A percentile compares a stretch with the other conserved stretches of the same genome.
phyloP scores from a whole-genome alignment of 1,140 invertebrate species.

The Neuroterus valhalla region DNA sequence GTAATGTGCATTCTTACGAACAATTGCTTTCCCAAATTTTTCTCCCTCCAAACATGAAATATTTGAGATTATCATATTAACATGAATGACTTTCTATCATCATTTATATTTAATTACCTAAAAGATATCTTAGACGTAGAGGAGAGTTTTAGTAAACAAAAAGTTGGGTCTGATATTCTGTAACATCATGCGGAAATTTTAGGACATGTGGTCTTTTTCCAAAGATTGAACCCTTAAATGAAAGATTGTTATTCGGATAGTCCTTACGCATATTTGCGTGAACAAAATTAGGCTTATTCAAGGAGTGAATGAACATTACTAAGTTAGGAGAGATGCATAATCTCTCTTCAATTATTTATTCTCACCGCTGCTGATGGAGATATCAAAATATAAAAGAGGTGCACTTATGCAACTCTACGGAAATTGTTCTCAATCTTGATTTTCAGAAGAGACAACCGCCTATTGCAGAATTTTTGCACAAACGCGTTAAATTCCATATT shows the following conservation, averaged over 20 bases:
- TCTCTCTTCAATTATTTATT: slow-evolving; percentile 14
- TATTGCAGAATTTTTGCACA: no score
- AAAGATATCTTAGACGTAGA: no score
- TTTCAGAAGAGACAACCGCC: no score
- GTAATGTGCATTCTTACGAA: neutral
- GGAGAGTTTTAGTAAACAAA: no score
- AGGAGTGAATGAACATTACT: neutral
- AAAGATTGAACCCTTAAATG: no score
- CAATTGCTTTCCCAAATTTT: neutral
- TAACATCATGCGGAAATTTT: no score
- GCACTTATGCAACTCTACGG: neutral
- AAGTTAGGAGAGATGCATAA: neutral
- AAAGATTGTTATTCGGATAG: neutral
- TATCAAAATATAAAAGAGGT: slow-evolving; percentile 17
- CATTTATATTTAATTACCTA: no score
- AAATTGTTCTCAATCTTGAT: slow-evolving; percentile 20
- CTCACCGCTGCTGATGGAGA: slow-evolving; percentile 10
- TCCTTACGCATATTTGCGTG: neutral
- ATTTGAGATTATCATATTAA: no score
- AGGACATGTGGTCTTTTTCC: no score
- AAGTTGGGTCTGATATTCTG: no score
- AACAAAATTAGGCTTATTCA: neutral
- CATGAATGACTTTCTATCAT: no score
- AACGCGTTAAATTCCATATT: no score
- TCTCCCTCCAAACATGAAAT: neutral